phyloP scores from a whole-genome alignment of 2,888 invertebrate genomes.

The Coenonympha glycerion region DNA sequence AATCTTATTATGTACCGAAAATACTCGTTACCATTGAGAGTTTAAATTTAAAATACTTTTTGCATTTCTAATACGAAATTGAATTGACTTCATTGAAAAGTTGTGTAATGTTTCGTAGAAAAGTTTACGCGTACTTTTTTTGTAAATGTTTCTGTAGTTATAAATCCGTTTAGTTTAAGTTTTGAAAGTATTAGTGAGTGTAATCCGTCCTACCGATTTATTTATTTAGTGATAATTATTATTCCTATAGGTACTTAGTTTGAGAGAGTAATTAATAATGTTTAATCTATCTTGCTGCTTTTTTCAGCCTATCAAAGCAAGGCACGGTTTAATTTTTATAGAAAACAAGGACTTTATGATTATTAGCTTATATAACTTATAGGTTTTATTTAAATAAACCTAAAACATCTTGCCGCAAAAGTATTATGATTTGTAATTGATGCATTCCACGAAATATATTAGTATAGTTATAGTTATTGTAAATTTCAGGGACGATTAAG shows the following conservation, averaged over 20 bases:
- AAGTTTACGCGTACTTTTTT: conserved; percentile 24
- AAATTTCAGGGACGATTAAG: conserved; percentile 30
- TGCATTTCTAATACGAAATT: conserved; percentile 3
- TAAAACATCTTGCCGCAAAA: conserved; percentile 61
- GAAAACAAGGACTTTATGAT: no score
- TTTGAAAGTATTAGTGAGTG: conserved; percentile 40
- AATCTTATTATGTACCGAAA: conserved; percentile 49
- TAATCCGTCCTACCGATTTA: conserved; percentile 65
- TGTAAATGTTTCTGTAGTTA: conserved; percentile 5
- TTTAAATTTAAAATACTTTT: conserved; percentile 8
- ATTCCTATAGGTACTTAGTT: neutral
- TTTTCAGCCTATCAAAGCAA: no score
- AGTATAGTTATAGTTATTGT: conserved; percentile 29
- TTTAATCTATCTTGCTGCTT: neutral
- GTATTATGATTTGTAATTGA: conserved; percentile 46
- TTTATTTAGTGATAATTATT: conserved; percentile 22
- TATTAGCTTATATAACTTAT: no score
- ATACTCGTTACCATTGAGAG: conserved; percentile 56
- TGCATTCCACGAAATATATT: conserved; percentile 16
- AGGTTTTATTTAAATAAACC: no score
- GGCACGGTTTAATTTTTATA: no score
- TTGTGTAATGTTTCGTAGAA: conserved; percentile 4
- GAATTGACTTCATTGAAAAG: neutral
- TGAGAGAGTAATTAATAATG: neutral
- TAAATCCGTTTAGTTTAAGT: conserved; percentile 9